Conservation (phyloP, 2,113 vertebrate genomes). For the Heliornis fulica region DNA sequence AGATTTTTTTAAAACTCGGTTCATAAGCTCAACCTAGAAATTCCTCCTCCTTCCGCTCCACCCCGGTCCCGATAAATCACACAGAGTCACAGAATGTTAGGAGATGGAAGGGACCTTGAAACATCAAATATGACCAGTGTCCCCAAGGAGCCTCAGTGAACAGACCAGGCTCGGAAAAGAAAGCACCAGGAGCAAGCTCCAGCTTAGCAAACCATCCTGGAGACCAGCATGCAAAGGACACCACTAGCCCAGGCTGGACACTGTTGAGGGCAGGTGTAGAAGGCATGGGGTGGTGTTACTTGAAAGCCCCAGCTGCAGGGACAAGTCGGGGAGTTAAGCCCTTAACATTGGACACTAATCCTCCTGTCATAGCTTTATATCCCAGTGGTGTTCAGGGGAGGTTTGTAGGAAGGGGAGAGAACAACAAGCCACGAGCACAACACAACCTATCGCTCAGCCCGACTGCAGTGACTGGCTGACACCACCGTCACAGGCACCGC, state of each 20-base stretch:
- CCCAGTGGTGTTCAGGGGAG: not conserved
- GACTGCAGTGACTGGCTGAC: not conserved
- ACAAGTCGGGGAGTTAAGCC: not conserved
- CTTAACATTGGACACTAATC: not conserved
- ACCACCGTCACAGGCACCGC: not conserved
- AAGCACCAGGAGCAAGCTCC: not conserved
- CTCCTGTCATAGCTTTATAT: not conserved
- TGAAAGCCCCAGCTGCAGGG: not conserved
- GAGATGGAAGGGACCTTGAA: no score
- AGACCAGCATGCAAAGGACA: rapidly evolving
- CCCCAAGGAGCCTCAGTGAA: not conserved
- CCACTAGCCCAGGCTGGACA: no score
- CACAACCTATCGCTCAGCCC: not conserved
- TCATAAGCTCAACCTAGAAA: not conserved
- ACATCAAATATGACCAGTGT: not conserved
- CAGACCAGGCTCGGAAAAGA: not conserved
- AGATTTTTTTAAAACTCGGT: not conserved
- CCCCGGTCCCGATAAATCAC: not conserved
- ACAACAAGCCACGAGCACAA: not conserved
- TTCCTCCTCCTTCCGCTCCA: not conserved
- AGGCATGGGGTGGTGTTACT: not conserved
- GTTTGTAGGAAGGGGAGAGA: not conserved
- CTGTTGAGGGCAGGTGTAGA: no score
- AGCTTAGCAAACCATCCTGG: not conserved
- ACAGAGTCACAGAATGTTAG: no score